Conservation (phyloP, 1,140 invertebrate genomes). For the Heliconius himera region DNA sequence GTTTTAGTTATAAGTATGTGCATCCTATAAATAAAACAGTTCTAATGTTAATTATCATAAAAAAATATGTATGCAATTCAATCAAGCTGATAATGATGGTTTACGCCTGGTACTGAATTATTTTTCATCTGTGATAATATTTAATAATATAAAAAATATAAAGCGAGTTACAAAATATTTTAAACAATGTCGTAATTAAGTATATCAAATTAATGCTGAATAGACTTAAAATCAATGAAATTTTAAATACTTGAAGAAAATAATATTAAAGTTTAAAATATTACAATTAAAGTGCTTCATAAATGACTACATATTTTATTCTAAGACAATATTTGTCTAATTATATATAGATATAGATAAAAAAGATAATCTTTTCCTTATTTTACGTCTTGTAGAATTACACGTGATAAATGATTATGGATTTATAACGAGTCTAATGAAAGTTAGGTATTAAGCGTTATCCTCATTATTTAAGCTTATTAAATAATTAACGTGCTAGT, state of each 20-base stretch:
- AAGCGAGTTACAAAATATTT: not conserved
- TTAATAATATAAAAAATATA: not conserved
- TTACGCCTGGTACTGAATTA: not conserved
- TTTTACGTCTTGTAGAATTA: slow-evolving; percentile 3
- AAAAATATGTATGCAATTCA: too few relatives aligned
- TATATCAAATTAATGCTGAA: not conserved
- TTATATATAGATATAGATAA: slow-evolving; percentile 15
- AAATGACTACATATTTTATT: slow-evolving; percentile 9
- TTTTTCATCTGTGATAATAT: not conserved
- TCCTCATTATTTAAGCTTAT: slow-evolving; percentile 9
- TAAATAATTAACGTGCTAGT: slow-evolving; percentile 14
- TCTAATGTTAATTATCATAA: too few relatives aligned
- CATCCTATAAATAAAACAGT: too few relatives aligned
- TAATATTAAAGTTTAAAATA: not conserved
- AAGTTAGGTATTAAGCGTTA: slow-evolving; percentile 12
- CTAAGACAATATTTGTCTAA: slow-evolving; percentile 14
- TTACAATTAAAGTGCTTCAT: not conserved
- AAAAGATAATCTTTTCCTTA: slow-evolving; percentile 14
- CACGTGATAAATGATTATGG: slow-evolving; percentile 7
- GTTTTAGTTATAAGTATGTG: too few relatives aligned
- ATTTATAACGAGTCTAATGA: slow-evolving; percentile 11
- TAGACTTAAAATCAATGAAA: not conserved
- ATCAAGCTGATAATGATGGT: too few relatives aligned
- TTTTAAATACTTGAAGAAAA: not conserved
- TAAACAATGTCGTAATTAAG: not conserved